Evolutionary conservation across 2,888 invertebrate genomes (phyloP).

Genomic region (Petrolisthes cinctipes): DNA sequence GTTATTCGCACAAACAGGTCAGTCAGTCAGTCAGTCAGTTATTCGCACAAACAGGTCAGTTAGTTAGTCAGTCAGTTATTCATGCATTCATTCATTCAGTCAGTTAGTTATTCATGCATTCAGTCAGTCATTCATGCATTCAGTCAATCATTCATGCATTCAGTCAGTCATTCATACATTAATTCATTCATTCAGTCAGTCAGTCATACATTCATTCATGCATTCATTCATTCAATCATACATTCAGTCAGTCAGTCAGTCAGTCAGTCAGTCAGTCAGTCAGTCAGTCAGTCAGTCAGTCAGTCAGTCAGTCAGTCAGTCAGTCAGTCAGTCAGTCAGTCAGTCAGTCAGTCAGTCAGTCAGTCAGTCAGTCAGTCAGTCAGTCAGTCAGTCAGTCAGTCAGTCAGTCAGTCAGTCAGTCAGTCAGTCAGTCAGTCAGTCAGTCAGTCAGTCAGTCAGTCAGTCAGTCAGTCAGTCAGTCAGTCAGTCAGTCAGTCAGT

Average conservation of each 20-base stretch:
- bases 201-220: no score
- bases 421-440: neutral
- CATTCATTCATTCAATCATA: slow-evolving; percentile 11
- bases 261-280: slow-evolving; percentile 17
- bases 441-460: slow-evolving; percentile 17
- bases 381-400: slow-evolving; percentile 18
- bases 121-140: slow-evolving; percentile 11
- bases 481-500: slow-evolving; percentile 12
- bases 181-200: no score
- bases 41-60: neutral
- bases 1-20: neutral
- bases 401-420: slow-evolving; percentile 22
- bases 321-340: slow-evolving; percentile 24
- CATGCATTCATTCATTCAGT: neutral
- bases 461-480: neutral
- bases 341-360: slow-evolving; percentile 17
- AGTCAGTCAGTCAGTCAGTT: no score
- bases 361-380: slow-evolving; percentile 13
- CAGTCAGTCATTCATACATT: no score
- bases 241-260: slow-evolving; percentile 17
- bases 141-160: no score
- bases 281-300: slow-evolving; percentile 33
- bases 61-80: no score
- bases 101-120: neutral
- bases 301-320: neutral